A percentile compares a stretch with the other conserved stretches of the same genome.
These are phyloP conservation scores for Rhagium mordax DNA, from an alignment of 2,888 invertebrate genomes.

Conservation along the genomic window DNA sequence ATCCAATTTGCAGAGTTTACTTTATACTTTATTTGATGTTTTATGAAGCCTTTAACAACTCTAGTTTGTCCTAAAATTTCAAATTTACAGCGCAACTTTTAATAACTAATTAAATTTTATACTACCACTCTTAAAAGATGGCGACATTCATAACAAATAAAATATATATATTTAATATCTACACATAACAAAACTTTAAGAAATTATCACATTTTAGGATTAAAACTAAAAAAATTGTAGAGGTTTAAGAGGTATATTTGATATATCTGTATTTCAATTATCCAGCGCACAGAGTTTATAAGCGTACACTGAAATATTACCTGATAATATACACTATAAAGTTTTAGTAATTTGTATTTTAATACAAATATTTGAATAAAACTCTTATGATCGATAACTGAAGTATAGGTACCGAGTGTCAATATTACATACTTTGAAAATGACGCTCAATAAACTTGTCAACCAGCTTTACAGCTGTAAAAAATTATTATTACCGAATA, in stretches of 20 bases:
- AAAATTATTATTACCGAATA: no score
- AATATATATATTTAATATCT: neutral
- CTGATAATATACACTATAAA: neutral
- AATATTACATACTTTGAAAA: neutral
- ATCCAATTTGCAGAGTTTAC: no score
- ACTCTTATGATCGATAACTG: no score
- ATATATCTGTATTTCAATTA: neutral
- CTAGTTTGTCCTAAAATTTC: neutral
- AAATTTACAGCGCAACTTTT: neutral
- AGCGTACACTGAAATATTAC: neutral
- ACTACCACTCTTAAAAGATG: neutral
- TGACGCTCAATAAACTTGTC: neutral
- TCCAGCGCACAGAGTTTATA: neutral
- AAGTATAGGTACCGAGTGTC: no score
- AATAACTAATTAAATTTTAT: neutral
- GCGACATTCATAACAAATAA: no score
- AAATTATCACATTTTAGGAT: neutral
- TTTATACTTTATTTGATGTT: no score
- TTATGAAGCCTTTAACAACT: no score
- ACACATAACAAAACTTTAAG: neutral
- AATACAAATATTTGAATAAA: no score
- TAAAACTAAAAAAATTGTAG: neutral
- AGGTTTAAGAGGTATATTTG: neutral
- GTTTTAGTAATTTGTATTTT: no score
- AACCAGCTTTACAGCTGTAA: no score